Percentiles rank a stretch among this genome's conserved stretches.
phyloP scores from a whole-genome alignment of 2,113 vertebrate genomes.

The Pteronura brasiliensis region DNA sequence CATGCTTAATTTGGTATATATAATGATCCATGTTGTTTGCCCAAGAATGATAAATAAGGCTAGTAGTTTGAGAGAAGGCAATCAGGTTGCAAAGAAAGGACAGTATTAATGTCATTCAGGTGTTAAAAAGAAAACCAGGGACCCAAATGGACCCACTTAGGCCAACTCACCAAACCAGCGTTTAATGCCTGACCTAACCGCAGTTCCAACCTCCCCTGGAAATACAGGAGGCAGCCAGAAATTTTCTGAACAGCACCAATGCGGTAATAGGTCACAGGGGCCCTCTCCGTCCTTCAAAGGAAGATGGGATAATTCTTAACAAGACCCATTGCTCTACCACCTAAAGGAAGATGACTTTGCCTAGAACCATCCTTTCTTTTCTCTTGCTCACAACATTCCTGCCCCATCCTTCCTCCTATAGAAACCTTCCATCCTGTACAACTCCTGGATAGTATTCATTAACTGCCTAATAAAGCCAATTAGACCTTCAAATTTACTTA shows the following conservation, averaged over 20 bases:
- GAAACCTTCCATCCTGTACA: background rate
- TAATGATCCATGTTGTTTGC: background rate
- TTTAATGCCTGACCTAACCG: background rate
- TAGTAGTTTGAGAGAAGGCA: background rate
- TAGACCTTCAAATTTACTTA: background rate
- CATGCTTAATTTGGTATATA: background rate
- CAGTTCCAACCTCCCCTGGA: background rate
- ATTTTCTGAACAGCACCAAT: background rate
- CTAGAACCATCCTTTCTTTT: background rate
- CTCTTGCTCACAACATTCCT: background rate
- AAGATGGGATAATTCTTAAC: background rate
- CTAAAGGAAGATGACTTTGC: background rate
- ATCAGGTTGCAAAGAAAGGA: background rate
- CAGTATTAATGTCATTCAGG: background rate
- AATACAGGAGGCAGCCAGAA: background rate
- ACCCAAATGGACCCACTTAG: background rate
- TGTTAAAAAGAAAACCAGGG: background rate
- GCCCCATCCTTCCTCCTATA: background rate
- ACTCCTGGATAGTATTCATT: background rate
- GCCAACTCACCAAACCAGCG: background rate
- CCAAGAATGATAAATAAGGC: background rate
- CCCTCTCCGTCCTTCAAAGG: background rate
- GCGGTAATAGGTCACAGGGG: background rate
- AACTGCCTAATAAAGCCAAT: background rate
- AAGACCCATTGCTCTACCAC: background rate